Base-by-base conservation (phyloP, 1,140 invertebrate genomes). In the Himalopsyche phryganea region DNA sequence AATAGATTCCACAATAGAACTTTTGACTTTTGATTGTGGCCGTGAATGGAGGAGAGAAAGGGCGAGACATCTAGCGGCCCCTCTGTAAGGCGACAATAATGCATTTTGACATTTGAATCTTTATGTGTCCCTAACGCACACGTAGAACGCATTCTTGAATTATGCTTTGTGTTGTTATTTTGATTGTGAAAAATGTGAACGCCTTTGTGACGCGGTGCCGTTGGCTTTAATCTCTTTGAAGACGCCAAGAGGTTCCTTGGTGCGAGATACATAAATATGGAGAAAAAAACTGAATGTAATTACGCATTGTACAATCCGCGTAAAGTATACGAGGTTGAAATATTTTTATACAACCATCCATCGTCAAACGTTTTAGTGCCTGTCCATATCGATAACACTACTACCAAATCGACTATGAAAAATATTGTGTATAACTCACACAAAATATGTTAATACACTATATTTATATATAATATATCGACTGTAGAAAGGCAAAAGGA, bases 111-210 rank as follows among this genome's bases (percentile, higher is more conserved):
- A 56, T 48, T 56, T 56, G 54, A 35, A 56, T 56, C 54, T 56
- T 56, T 56, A 56, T 56, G 47, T 49, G 54, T 38, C 54, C 46
- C 54, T 56, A 49, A 56, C 54, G 54, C 54, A 56, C 54, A 56
- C 54, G 54, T 49, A 49, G 54, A 56, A 42, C 45, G 36, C 38
- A 56, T 56, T 56, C 54, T 56, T 56, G 47, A 56, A 56, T 56
- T 56, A 56, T 56, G 54, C 54, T 56, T 56, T 56, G 54, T 58
- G 56, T 58, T 50, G 56, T 58, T 50, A 51, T 58, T 58, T 58
- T 58, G 56, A 58, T 58, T 58, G 56, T 58, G 56, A 58, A 58
- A 58, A 58, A 58, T 58, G 56, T 58, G 56, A 50, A 50, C 49
- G 54, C 52, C 52, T 56, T 48, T 48, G 19, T 56, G 45, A 44